Conservation (phyloP, 1,140 invertebrate species). For the Cydia fagiglandana region DNA sequence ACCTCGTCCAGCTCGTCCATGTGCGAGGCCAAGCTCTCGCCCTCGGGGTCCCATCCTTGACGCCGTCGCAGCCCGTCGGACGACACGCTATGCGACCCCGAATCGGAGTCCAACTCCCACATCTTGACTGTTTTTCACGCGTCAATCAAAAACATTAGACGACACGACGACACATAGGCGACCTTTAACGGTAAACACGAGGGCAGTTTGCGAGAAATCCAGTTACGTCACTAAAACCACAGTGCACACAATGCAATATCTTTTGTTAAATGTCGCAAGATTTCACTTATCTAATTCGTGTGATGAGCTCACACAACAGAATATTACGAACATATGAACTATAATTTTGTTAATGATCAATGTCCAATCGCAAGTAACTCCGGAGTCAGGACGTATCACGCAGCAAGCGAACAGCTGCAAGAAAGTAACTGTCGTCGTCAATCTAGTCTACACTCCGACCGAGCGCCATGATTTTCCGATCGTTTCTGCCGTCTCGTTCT, state of each 20-base stretch:
- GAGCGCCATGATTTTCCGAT: constrained; percentile 23
- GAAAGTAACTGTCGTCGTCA: constrained; percentile 21
- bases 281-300: constrained; percentile 10
- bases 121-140: constrained; percentile 51
- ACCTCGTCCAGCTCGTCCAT: constrained; percentile 79
- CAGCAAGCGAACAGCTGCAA: constrained; percentile 17
- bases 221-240: constrained; percentile 72
- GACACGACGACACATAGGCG: constrained; percentile 48
- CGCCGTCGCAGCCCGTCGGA: constrained; percentile 78
- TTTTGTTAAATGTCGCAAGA: constrained; percentile 43
- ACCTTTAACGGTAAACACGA: constrained; percentile 46
- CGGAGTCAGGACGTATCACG: neutral
- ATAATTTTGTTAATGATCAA: constrained; percentile 22
- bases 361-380: neutral
- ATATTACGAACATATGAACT: neutral
- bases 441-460: neutral
- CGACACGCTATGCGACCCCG: constrained; percentile 70
- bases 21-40: constrained; percentile 79
- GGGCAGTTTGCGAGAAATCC: constrained; percentile 63
- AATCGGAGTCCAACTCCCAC: constrained; percentile 75
- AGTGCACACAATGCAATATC: constrained; percentile 43
- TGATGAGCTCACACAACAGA: neutral
- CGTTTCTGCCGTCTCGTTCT: constrained; percentile 14
- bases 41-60: constrained; percentile 80
- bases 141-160: constrained; percentile 53